These are phyloP conservation scores for Aramus guarauna DNA, from an alignment of 2,113 vertebrate genomes.

Conservation along the genomic window DNA sequence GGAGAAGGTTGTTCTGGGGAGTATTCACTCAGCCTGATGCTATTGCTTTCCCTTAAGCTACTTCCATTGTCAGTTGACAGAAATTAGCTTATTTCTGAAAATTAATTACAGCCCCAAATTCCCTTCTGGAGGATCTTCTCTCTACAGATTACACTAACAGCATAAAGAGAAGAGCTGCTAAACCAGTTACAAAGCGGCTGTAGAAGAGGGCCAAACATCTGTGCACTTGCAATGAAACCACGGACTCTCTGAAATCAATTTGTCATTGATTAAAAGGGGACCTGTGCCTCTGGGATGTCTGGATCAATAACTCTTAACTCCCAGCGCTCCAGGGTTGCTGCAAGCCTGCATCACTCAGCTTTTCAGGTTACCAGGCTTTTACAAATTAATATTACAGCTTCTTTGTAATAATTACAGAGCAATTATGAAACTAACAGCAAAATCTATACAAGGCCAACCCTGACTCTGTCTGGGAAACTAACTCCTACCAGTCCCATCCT, in stretches of 20 bases:
- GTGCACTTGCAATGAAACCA: neutral
- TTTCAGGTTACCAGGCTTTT: neutral
- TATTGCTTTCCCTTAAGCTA: neutral
- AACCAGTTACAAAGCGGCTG: neutral
- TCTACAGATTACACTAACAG: neutral
- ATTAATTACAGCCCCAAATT: neutral
- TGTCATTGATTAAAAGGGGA: neutral
- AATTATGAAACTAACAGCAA: neutral
- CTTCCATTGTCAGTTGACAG: neutral
- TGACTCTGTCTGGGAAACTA: neutral
- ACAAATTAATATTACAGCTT: neutral
- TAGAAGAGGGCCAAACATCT: neutral
- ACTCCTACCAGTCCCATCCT: neutral
- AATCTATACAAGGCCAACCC: neutral
- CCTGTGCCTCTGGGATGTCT: neutral
- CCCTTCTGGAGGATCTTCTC: neutral
- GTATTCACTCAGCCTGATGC: neutral
- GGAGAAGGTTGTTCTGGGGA: neutral
- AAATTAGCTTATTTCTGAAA: neutral
- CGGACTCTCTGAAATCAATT: neutral
- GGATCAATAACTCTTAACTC: neutral
- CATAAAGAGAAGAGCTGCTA: neutral
- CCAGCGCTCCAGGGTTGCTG: neutral
- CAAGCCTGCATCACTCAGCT: neutral
- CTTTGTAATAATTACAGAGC: neutral